phyloP scores from a whole-genome alignment of 2,797 vertebrate species.

The Pyrocephalus nanus region DNA sequence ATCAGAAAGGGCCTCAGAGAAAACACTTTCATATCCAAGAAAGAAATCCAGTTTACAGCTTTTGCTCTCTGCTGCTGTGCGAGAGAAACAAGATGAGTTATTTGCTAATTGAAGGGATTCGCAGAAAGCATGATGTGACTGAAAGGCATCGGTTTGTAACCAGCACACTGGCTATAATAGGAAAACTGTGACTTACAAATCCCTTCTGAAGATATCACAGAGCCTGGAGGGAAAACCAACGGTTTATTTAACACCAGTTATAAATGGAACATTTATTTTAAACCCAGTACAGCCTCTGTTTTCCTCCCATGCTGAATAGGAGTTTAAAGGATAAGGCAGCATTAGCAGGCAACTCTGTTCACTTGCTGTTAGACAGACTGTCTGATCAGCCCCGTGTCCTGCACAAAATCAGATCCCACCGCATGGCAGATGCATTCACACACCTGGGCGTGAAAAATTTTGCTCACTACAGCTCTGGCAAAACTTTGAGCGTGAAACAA shows the following conservation, averaged over 20 bases:
- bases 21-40: slow-evolving; percentile 67
- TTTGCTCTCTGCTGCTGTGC: slow-evolving; percentile 58
- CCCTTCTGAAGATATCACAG: neutral
- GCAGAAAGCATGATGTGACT: slow-evolving; percentile 14
- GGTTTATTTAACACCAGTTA: slow-evolving; percentile 6
- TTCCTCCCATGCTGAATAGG: slow-evolving; percentile 3
- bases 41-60: slow-evolving; percentile 73
- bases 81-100: slow-evolving; percentile 36
- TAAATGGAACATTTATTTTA: slow-evolving; percentile 26
- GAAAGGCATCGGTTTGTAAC: slow-evolving; percentile 23
- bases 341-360: slow-evolving; percentile 10
- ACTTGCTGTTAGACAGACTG: neutral
- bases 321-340: slow-evolving; percentile 16
- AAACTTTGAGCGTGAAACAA: neutral
- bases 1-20: slow-evolving; percentile 67
- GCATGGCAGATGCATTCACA: neutral
- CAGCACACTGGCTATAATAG: neutral
- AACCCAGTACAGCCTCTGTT: slow-evolving; percentile 11
- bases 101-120: slow-evolving; percentile 48
- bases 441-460: neutral
- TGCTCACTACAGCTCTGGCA: neutral
- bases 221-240: slow-evolving; percentile 27
- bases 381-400: neutral
- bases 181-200: slow-evolving; percentile 7
- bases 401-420: neutral